phyloP scores from a whole-genome alignment of 1,140 invertebrate species.

The Acromyrmex heyeri region DNA sequence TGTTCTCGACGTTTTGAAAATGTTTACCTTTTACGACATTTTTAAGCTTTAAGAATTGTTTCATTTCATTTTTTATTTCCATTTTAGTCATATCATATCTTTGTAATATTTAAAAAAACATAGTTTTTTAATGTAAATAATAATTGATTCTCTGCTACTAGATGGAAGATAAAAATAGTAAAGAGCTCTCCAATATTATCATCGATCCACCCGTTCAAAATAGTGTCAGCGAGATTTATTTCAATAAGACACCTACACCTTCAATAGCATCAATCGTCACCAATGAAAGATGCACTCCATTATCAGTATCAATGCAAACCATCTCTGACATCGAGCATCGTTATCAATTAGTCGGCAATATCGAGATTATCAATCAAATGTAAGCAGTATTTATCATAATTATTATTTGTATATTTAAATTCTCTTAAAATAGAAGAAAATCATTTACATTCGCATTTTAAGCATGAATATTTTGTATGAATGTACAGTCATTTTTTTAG shows the following conservation, averaged over 20 bases:
- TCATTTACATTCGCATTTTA: not conserved
- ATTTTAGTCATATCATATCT: not conserved
- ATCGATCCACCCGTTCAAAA: not conserved
- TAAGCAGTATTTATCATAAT: constrained; percentile 47
- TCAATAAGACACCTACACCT: not conserved
- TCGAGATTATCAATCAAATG: constrained; percentile 62
- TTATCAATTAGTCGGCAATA: constrained; percentile 46
- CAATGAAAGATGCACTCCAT: not conserved
- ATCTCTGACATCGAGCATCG: not conserved
- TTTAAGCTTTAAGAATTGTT: no score
- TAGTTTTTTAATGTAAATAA: not conserved
- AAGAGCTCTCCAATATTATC: not conserved
- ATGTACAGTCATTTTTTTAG: not conserved
- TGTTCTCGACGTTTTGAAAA: no score
- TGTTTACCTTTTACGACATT: no score
- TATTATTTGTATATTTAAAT: constrained; percentile 9
- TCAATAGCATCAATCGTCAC: not conserved
- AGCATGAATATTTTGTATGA: not conserved
- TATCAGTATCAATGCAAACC: not conserved
- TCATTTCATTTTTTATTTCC: not conserved
- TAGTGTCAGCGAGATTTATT: not conserved
- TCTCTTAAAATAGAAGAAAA: not conserved
- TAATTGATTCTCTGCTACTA: not conserved
- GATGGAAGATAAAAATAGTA: not conserved
- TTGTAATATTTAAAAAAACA: not conserved